Evolutionary conservation across 1,140 invertebrate genomes (phyloP), one percentile per base, ranked within the genome.

Genomic region (Drosophila ironensis): DNA sequence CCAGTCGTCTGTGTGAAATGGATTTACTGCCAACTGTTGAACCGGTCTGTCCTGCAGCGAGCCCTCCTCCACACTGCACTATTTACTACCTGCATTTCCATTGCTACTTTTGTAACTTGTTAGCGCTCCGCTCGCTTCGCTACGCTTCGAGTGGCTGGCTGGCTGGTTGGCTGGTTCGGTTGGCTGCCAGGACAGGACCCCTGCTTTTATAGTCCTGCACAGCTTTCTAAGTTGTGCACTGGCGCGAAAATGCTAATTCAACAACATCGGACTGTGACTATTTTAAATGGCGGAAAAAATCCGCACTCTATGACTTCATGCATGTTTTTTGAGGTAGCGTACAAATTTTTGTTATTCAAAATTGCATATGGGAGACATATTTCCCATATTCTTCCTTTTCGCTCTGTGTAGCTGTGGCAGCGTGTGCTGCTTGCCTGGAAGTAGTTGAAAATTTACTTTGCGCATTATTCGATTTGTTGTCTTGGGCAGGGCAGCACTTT

Each of bases 11-110:
- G 86, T 88, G 67, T 88, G 88, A 88, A 88, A 88, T 86, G 86
- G 86, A 88, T 88, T 88, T 88, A 88, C 84, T 84, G 80, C 78
- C 78, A 84, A 84, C 78, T 84, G 78, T 84, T 84, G 78, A 84
- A 84, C 78, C 22, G 37, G 22, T 19, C 14, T 11, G 9, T 22
- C 5, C 20, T 11, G 22, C 28, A 24, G 9, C 38, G n/a, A 9
- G 5, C 2, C 14, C 27, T 19, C n/a, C n/a, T 7, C 17, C 20
- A n/a, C n/a, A 2, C 37, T 11, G 19, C n/a, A 78, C 78, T 82
- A 86, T 86, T 84, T 84, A 84, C 78, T 84, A 78, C 78, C 78
- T 86, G 80, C 78, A 84, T 84, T 86, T 84, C 78, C 82, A 84
- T 86, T 84, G 80, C 78, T 84, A 84, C 80, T 84, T 84, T 84